phyloP scores from a whole-genome alignment of 1,140 invertebrate species.

The Diabrotica virgifera region DNA sequence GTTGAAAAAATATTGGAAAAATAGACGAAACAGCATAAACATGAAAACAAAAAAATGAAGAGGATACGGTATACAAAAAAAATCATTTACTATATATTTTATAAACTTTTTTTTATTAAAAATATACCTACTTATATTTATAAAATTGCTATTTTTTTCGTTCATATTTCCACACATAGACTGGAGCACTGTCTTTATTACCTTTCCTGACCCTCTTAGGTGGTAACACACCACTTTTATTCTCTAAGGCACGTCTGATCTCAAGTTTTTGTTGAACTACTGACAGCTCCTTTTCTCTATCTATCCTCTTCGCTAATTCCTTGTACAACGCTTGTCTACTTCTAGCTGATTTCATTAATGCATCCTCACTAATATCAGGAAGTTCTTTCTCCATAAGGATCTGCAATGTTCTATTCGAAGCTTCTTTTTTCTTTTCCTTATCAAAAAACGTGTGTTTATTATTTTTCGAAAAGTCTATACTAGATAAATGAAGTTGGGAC shows the following conservation, averaged over 20 bases:
- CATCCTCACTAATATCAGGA: constrained; percentile 55
- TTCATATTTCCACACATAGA: constrained; percentile 84
- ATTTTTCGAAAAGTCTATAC: constrained; percentile 56
- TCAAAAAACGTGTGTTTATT: constrained; percentile 82
- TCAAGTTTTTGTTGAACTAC: constrained; percentile 83
- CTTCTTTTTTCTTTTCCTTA: constrained; percentile 59
- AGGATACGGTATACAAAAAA: too few species aligned
- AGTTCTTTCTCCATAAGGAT: constrained; percentile 60
- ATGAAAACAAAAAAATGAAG: too few species aligned
- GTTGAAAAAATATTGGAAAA: too few species aligned
- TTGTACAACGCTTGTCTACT: constrained; percentile 67
- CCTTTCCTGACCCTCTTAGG: constrained; percentile 66
- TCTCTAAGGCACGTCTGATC: constrained; percentile 69
- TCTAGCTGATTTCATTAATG: constrained; percentile 54
- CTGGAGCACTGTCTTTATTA: constrained; percentile 68
- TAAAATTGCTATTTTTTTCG: constrained; percentile 66
- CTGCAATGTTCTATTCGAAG: constrained; percentile 48
- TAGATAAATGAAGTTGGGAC: constrained; percentile 77
- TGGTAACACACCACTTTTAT: constrained; percentile 59
- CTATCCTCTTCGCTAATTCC: constrained; percentile 76
- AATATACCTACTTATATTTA: neutral
- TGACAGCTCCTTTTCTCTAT: constrained; percentile 76
- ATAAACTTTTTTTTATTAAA: constrained; percentile 7
- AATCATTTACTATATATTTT: neutral
- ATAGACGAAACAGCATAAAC: too few species aligned